A percentile compares a stretch with the other conserved stretches of the same genome.
These are phyloP conservation scores for Stigmatopora argus DNA, from an alignment of 2,113 vertebrate species.

Conservation along the genomic window DNA sequence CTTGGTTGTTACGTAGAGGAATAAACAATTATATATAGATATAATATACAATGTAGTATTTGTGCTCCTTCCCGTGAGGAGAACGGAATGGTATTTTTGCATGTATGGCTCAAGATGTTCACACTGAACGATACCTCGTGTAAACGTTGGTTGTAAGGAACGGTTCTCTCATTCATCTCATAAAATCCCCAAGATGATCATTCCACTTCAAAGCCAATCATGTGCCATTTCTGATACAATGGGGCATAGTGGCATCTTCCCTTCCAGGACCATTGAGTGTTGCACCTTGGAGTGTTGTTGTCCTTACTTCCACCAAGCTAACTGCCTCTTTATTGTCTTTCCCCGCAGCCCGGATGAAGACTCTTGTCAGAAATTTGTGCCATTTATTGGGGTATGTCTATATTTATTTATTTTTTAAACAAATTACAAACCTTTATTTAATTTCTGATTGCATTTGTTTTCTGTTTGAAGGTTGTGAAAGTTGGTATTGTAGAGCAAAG, in stretches of 20 bases:
- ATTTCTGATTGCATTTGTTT: not conserved
- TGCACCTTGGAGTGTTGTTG: conserved; percentile 38
- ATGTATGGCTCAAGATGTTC: not conserved
- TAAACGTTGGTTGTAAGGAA: conserved; percentile 63
- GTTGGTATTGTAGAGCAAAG: conserved; percentile 89
- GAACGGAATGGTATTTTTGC: not conserved
- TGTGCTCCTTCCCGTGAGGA: not conserved
- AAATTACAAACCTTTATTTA: not conserved
- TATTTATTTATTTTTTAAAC: not conserved
- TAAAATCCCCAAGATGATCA: conserved; percentile 37
- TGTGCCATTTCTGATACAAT: conserved; percentile 48
- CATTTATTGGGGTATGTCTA: conserved; percentile 81
- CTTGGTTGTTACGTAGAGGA: not conserved
- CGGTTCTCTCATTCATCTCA: conserved; percentile 59
- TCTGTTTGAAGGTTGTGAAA: conserved; percentile 72
- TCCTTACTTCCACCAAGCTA: conserved; percentile 3
- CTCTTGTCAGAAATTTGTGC: conserved; percentile 92
- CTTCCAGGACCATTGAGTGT: conserved; percentile 57
- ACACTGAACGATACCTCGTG: not conserved
- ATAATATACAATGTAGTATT: not conserved
- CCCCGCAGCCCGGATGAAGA: conserved; percentile 79
- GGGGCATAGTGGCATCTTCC: conserved; percentile 52
- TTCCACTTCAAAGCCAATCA: conserved; percentile 46
- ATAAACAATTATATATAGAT: too few relatives aligned
- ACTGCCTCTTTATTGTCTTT: conserved; percentile 21